Percentiles rank a stretch among this genome's conserved stretches.
Evolutionary conservation across 2,797 vertebrate species (phyloP).

Genomic region (Poeciliopsis paucimaculata): DNA sequence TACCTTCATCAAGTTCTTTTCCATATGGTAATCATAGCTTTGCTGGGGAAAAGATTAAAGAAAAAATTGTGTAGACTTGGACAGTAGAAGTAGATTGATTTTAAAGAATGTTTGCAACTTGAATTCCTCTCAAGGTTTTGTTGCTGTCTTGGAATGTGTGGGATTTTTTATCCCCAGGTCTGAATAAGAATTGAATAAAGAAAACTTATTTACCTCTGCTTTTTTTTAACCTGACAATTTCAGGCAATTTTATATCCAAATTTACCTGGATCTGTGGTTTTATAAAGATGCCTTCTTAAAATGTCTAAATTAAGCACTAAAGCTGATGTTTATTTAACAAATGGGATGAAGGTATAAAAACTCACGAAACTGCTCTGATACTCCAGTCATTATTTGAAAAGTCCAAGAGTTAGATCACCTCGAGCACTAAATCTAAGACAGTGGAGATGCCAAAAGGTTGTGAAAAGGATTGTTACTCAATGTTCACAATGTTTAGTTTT

Average conservation of each 20-base stretch:
- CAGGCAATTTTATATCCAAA: not conserved
- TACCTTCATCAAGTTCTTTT: constrained; percentile 24
- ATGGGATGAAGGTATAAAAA: not conserved
- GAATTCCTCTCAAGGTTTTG: not conserved
- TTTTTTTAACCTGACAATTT: not conserved
- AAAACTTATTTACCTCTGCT: not conserved
- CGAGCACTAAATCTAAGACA: not conserved
- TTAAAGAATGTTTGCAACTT: not conserved
- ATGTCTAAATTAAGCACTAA: not conserved
- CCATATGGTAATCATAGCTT: constrained; percentile 13
- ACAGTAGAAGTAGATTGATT: not conserved
- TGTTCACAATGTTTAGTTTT: not conserved
- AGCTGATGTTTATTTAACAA: not conserved
- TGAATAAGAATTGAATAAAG: not conserved
- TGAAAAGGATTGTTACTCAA: not conserved
- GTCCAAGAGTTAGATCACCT: not conserved
- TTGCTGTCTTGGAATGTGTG: not conserved
- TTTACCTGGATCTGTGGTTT: not conserved
- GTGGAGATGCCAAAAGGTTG: not conserved
- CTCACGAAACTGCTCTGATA: not conserved
- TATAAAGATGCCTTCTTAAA: not conserved
- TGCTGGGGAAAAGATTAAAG: not conserved
- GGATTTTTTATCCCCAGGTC: not conserved
- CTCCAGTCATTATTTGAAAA: not conserved
- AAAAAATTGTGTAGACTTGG: not conserved